phyloP scores from a whole-genome alignment of 2,888 invertebrate genomes.

The Aspidiotus rigidus region DNA sequence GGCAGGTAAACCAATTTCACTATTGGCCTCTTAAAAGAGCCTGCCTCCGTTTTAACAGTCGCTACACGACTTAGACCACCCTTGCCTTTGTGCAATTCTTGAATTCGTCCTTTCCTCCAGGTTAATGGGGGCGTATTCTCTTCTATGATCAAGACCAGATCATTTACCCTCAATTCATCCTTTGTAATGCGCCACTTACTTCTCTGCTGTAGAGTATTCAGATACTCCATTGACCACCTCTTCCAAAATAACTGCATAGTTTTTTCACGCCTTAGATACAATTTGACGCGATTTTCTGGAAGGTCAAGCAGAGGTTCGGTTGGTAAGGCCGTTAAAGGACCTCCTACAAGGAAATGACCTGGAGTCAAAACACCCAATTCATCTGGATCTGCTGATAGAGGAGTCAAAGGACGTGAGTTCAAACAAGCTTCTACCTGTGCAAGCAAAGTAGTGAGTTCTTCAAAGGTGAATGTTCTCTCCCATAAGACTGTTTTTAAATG shows the following conservation, averaged over 20 bases:
- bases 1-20: neutral
- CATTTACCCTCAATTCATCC: conserved; percentile 35
- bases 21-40: conserved; percentile 36
- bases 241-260: conserved; percentile 39
- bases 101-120: conserved; percentile 39
- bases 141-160: conserved; percentile 39
- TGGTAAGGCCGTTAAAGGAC: conserved; percentile 37
- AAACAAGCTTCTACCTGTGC: conserved; percentile 39
- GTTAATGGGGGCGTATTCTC: conserved; percentile 37
- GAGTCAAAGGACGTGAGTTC: conserved; percentile 39
- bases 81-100: conserved; percentile 37
- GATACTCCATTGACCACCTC: conserved; percentile 39
- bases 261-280: conserved; percentile 37
- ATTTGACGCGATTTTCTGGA: conserved; percentile 36
- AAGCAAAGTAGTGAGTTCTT: conserved; percentile 39
- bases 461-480: conserved; percentile 37
- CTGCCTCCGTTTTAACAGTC: conserved; percentile 37
- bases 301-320: conserved; percentile 37
- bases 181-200: conserved; percentile 38
- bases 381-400: conserved; percentile 37
- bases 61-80: conserved; percentile 39
- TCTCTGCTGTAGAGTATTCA: conserved; percentile 38
- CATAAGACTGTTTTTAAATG: conserved; percentile 2
- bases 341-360: conserved; percentile 40
- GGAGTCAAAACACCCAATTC: conserved; percentile 39